phyloP scores from a whole-genome alignment of 2,797 vertebrate species.

The Hydrophis major region DNA sequence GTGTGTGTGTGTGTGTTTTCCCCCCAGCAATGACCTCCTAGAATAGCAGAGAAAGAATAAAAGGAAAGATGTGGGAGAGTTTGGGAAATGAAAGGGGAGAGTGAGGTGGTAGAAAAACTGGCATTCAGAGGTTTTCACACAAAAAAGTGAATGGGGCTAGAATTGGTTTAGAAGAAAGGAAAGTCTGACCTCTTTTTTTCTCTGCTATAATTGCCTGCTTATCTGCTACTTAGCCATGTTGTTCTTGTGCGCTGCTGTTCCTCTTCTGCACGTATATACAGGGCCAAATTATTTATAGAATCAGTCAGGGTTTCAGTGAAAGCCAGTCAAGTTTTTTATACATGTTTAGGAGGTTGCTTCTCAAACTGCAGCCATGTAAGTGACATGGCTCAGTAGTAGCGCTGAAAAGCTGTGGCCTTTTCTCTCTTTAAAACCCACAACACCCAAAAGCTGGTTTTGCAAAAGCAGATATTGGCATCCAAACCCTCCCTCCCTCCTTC shows the following conservation, averaged over 20 bases:
- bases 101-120: background rate
- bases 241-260: slow-evolving; percentile 16
- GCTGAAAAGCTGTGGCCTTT: slow-evolving; percentile 28
- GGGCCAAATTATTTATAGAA: slow-evolving; percentile 55
- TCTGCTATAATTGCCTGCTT: slow-evolving; percentile 35
- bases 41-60: slow-evolving; percentile 7
- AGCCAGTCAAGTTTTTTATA: slow-evolving; percentile 39
- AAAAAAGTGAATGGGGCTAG: slow-evolving; percentile 26
- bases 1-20: no score
- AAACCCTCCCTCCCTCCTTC: background rate
- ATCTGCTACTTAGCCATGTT: slow-evolving; percentile 27
- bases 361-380: slow-evolving; percentile 9
- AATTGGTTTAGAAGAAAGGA: slow-evolving; percentile 22
- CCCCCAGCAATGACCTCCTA: background rate
- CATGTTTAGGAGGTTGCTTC: slow-evolving; percentile 38
- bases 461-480: slow-evolving; percentile 9
- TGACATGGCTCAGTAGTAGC: slow-evolving; percentile 25
- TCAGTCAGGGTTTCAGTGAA: slow-evolving; percentile 34
- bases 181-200: slow-evolving; percentile 32
- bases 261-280: slow-evolving; percentile 24
- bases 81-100: background rate
- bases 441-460: background rate
- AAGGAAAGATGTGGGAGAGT: slow-evolving; percentile 3
- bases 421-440: background rate
- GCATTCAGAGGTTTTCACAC: slow-evolving; percentile 24